Conservation (phyloP, 2,888 invertebrate genomes). For the Amphipyra berbera region DNA sequence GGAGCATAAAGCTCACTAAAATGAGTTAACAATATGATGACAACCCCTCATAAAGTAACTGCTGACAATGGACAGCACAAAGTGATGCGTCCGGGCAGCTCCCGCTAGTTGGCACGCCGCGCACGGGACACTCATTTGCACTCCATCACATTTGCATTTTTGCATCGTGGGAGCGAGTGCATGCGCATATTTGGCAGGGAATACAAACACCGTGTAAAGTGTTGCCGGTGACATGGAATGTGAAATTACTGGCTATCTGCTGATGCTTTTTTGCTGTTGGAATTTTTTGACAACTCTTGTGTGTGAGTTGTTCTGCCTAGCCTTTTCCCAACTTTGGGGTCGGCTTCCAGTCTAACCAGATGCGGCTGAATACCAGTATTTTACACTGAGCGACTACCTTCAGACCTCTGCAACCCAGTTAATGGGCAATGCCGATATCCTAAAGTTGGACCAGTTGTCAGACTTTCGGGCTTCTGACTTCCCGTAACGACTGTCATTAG, state of each 20-base stretch:
- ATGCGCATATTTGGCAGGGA: slow-evolving; percentile 60
- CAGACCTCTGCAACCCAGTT: too few relatives aligned
- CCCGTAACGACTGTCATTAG: too few relatives aligned
- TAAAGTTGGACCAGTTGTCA: too few relatives aligned
- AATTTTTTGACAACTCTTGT: slow-evolving; percentile 17
- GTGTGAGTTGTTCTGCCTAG: too few relatives aligned
- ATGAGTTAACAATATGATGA: slow-evolving; percentile 58
- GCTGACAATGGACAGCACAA: slow-evolving; percentile 64
- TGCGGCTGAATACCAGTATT: too few relatives aligned
- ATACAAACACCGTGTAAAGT: slow-evolving; percentile 37
- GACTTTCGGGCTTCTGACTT: too few relatives aligned
- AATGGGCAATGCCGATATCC: too few relatives aligned
- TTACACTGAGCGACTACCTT: too few relatives aligned
- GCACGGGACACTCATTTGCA: slow-evolving; percentile 73
- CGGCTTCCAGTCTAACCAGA: too few relatives aligned
- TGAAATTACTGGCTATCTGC: slow-evolving; percentile 18
- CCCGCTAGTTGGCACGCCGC: slow-evolving; percentile 62
- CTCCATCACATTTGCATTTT: slow-evolving; percentile 72
- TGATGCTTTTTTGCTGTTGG: slow-evolving; percentile 13
- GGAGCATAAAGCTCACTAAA: slow-evolving; percentile 54
- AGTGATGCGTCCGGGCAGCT: slow-evolving; percentile 70
- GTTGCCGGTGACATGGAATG: slow-evolving; percentile 19
- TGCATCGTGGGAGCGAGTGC: slow-evolving; percentile 69
- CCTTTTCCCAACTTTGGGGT: too few relatives aligned
- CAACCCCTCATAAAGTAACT: slow-evolving; percentile 66